Evolutionary conservation across 2,113 vertebrate species (phyloP).

Genomic region (Ahaetulla prasina): DNA sequence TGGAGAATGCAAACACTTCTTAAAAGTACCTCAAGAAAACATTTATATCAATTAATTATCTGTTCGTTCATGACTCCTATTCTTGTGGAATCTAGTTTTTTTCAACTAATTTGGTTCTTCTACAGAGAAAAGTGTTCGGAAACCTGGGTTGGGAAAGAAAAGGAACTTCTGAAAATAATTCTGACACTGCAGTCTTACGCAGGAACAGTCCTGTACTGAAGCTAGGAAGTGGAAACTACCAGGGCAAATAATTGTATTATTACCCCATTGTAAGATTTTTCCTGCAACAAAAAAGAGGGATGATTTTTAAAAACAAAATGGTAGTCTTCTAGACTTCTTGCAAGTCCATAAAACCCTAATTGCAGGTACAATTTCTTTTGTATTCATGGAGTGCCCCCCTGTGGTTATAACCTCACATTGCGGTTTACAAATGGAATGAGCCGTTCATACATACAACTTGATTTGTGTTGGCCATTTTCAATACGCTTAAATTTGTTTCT

Average conservation of each 20-base stretch:
- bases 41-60: background rate
- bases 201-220: background rate
- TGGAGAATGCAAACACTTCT: background rate
- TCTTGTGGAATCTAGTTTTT: background rate
- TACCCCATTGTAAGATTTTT: background rate
- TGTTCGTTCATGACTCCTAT: background rate
- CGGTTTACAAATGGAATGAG: conserved; percentile 6
- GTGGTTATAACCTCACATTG: conserved; percentile 9
- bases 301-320: background rate
- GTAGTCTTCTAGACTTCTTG: background rate
- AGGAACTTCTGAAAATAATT: background rate
- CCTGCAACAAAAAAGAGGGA: background rate
- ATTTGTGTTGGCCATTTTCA: background rate
- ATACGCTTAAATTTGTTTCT: background rate
- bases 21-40: background rate
- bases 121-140: background rate
- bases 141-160: too few relatives aligned
- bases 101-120: background rate
- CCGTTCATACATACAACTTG: too few relatives aligned
- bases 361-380: background rate
- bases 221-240: background rate
- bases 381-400: background rate
- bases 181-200: background rate
- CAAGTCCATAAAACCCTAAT: background rate
- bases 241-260: background rate